phyloP scores from a whole-genome alignment of 2,888 invertebrate genomes.

The Fragum sueziense region DNA sequence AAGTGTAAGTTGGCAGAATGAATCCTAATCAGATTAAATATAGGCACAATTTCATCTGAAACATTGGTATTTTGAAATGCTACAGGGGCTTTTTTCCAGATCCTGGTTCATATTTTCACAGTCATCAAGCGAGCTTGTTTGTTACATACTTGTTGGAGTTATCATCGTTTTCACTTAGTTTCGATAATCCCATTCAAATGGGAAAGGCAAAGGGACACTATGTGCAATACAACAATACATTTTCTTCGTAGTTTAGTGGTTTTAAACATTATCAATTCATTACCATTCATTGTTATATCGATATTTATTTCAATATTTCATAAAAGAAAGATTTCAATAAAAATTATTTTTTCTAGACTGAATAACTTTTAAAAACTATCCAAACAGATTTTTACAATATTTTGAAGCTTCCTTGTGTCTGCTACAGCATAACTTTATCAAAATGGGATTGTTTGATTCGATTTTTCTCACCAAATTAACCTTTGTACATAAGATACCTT shows the following conservation, averaged over 20 bases:
- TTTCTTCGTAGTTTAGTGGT: background rate
- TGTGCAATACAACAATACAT: background rate
- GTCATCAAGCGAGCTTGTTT: background rate
- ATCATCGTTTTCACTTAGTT: background rate
- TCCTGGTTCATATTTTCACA: background rate
- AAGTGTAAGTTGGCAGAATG: too few relatives aligned
- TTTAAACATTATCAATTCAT: background rate
- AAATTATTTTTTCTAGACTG: background rate
- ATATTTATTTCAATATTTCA: too few relatives aligned
- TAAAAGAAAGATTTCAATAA: background rate
- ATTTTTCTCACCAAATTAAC: background rate
- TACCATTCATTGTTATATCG: background rate
- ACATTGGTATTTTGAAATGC: background rate
- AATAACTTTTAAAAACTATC: background rate
- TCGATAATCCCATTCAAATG: slow-evolving; percentile 3
- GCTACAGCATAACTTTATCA: background rate
- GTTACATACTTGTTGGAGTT: background rate
- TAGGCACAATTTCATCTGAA: too few relatives aligned
- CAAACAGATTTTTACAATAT: too few relatives aligned
- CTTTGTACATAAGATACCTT: background rate
- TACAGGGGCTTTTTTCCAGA: too few relatives aligned
- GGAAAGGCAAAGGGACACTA: slow-evolving; percentile 14
- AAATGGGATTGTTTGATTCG: background rate
- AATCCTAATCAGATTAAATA: too few relatives aligned
- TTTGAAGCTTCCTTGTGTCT: too few relatives aligned